A percentile compares a stretch with the other conserved stretches of the same genome.
Evolutionary conservation across 2,113 vertebrate species (phyloP).

Genomic region (Chunga burmeisteri): DNA sequence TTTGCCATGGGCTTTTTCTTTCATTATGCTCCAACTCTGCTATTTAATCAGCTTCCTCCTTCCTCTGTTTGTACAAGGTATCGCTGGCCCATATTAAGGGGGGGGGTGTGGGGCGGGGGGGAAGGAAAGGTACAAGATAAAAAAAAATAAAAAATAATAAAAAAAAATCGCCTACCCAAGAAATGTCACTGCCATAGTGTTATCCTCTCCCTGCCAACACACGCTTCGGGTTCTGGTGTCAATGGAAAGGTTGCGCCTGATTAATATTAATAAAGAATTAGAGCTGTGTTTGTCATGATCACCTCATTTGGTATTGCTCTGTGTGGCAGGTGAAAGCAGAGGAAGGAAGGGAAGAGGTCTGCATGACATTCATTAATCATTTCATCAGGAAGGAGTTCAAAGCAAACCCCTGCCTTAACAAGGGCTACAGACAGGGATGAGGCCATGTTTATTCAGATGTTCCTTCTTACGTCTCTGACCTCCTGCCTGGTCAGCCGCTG

Average conservation of each 20-base stretch:
- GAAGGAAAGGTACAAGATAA: background rate
- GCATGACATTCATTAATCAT: constrained; percentile 60
- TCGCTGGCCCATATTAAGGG: constrained; percentile 60
- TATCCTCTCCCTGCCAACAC: constrained; percentile 64
- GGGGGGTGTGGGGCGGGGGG: background rate
- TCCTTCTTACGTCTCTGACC: background rate
- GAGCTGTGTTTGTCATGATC: constrained; percentile 66
- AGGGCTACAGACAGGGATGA: background rate
- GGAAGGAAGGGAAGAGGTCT: constrained; percentile 45
- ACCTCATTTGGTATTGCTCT: constrained; percentile 61
- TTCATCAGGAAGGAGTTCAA: constrained; percentile 53
- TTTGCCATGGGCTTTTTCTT: constrained; percentile 79
- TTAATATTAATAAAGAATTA: constrained; percentile 81
- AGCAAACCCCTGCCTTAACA: constrained; percentile 47
- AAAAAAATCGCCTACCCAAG: constrained; percentile 29
- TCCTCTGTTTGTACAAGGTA: constrained; percentile 76
- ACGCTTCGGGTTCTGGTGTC: constrained; percentile 41
- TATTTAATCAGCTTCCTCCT: constrained; percentile 79
- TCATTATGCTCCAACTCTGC: constrained; percentile 78
- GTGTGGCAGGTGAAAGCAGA: constrained; percentile 23
- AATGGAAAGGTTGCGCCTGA: constrained; percentile 71
- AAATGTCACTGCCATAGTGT: constrained; percentile 70
- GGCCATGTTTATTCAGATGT: background rate
- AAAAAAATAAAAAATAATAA: background rate
- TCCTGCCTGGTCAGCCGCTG: background rate